Conservation (phyloP, 1,140 invertebrate species). For the Zaprionus ghesquierei region DNA sequence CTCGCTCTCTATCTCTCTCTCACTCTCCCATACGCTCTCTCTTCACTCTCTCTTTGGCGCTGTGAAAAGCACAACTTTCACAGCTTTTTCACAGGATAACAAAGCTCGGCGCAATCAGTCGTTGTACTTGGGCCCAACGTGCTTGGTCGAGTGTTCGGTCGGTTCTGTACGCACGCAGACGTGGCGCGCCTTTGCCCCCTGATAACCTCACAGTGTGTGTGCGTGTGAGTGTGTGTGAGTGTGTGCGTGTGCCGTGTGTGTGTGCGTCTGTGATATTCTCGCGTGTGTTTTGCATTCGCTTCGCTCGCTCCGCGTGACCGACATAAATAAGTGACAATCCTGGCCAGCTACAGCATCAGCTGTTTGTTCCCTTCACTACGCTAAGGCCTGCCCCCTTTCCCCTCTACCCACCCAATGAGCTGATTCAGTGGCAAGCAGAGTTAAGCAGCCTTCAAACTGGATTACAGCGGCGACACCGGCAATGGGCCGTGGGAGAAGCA, state of each 20-base stretch:
- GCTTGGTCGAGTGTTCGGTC: conserved; percentile 54
- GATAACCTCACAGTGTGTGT: conserved; percentile 29
- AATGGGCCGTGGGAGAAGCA: conserved; percentile 81
- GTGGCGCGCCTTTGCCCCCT: conserved; percentile 29
- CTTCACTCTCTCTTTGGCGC: background rate
- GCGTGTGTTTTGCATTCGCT: conserved; percentile 13
- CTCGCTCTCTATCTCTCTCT: conserved; percentile 19
- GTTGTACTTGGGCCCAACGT: conserved; percentile 72
- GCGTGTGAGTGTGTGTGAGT: conserved; percentile 3
- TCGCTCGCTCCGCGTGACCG: conserved; percentile 27
- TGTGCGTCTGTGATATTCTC: conserved; percentile 2
- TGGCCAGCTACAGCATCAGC: conserved; percentile 34
- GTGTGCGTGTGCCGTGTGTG: background rate
- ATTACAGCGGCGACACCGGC: conserved; percentile 71
- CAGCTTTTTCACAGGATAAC: conserved; percentile 77
- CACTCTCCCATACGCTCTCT: conserved; percentile 14
- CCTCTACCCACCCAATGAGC: background rate
- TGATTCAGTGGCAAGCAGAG: background rate
- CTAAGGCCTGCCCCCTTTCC: background rate
- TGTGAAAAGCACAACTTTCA: conserved; percentile 61
- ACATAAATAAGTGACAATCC: conserved; percentile 39
- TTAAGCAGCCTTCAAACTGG: conserved; percentile 63
- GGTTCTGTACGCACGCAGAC: conserved; percentile 19
- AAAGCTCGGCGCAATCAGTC: conserved; percentile 74
- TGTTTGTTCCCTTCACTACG: too few species aligned